Base-by-base conservation (phyloP, 2,888 invertebrate genomes). In the Lypha dubia region DNA sequence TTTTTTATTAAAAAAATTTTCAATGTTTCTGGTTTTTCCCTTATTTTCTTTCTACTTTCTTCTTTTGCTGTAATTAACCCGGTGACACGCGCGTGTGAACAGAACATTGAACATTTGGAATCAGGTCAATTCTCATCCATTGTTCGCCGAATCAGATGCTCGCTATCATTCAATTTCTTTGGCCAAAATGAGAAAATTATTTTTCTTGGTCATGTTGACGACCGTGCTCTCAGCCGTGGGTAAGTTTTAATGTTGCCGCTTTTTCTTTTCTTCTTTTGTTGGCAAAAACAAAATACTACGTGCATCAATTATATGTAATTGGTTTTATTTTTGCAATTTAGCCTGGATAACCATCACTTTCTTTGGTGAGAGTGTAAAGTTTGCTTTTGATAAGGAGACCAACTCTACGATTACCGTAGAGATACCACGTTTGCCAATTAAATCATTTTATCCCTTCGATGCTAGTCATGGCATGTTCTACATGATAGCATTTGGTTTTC, bases 71-170 rank as follows among this genome's bases (percentile, higher is more conserved):
- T 20, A 17, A 62, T 53, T 28, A 15, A 67, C 13, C 2, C 49
- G 44, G 80, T 35, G 46, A n/a, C n/a, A n/a, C n/a, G n/a, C n/a
- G 1, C 32, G 28, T n/a, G 15, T 56, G 35, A 63, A 3, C 60
- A 95, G 96, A 89, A 96, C 96, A 0, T 91, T 97, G 51, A 95
- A 95, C 38, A 95, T 96, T 84, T 97, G 97, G 97, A 97, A 97
- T 90, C 96, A 96, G 92, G 94, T 95, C 0, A 96, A 97, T 91
- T 95, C 95, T 73, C 97, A 97, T 92, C 96, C 97, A 0, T 91
- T 97, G 51, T 97, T 97, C 91, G 95, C 96, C 62, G 97, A 97
- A 91, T 97, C 96, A 0, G 96, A 97, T 89, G 94, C 95, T 0
- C 93, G 95, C 22, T 96, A 95, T 90, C 96, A 96, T 89, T 94